phyloP scores from a whole-genome alignment of 2,797 vertebrate genomes.

The Scleropages formosus region DNA sequence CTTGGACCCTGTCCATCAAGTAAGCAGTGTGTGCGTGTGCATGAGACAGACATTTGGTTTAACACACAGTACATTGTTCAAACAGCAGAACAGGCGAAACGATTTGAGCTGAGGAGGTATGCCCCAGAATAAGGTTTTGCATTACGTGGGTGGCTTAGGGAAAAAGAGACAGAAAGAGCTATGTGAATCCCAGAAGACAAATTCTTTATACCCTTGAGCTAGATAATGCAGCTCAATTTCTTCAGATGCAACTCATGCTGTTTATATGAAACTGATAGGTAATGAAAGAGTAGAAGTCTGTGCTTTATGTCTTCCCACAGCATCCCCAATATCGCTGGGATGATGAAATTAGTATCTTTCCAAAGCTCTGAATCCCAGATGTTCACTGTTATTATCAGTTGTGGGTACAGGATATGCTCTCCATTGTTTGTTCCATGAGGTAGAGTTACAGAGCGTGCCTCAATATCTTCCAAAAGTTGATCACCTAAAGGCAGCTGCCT shows the following conservation, averaged over 20 bases:
- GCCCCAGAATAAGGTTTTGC: not conserved
- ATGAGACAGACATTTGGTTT: not conserved
- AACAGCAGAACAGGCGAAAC: conserved; percentile 9
- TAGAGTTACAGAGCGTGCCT: not conserved
- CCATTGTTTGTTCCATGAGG: too few species aligned
- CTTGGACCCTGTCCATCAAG: conserved; percentile 1
- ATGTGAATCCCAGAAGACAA: too few species aligned
- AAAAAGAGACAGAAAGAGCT: not conserved
- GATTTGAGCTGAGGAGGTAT: not conserved
- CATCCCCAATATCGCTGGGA: not conserved
- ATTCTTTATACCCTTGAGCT: not conserved
- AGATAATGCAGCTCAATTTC: not conserved
- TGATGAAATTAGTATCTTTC: not conserved
- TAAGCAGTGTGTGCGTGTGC: not conserved
- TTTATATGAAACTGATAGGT: not conserved
- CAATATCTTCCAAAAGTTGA: conserved; percentile 43
- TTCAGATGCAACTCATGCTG: not conserved
- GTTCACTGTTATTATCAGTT: not conserved
- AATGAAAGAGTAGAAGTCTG: not conserved
- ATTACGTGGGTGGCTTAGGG: not conserved
- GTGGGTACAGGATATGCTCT: not conserved
- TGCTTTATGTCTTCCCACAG: not conserved
- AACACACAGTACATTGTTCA: not conserved
- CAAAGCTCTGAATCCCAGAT: not conserved
- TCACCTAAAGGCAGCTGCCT: conserved; percentile 40